Conservation (phyloP, 2,797 vertebrate genomes). For the Leptoclinus maculatus region DNA sequence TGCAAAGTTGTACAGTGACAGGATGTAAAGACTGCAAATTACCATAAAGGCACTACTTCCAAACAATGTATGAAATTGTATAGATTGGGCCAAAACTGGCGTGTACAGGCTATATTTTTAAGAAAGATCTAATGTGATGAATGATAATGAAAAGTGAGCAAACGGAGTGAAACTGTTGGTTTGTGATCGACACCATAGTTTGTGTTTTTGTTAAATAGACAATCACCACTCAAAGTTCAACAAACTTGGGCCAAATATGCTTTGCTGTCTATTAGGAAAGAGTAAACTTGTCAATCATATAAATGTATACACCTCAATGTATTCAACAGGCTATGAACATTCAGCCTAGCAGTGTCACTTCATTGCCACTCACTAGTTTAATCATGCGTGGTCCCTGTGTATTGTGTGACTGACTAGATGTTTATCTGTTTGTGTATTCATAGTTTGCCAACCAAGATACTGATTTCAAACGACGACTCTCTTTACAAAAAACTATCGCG, state of each 20-base stretch:
- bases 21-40: conserved; percentile 55
- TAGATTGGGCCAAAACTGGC: conserved; percentile 53
- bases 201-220: conserved; percentile 63
- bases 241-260: conserved; percentile 43
- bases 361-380: conserved; percentile 45
- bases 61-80: conserved; percentile 72
- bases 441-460: conserved; percentile 46
- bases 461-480: conserved; percentile 16
- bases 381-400: conserved; percentile 72
- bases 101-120: conserved; percentile 71
- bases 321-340: conserved; percentile 46
- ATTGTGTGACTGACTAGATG: conserved; percentile 54
- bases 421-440: conserved; percentile 54
- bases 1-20: conserved; percentile 54
- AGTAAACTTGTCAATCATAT: conserved; percentile 56
- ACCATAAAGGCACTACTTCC: conserved; percentile 54
- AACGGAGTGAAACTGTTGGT: conserved; percentile 48
- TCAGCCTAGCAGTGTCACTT: conserved; percentile 60
- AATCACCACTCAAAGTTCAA: conserved; percentile 54
- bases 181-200: conserved; percentile 27
- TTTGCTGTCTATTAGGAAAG: conserved; percentile 56
- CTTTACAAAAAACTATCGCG: conserved; percentile 21
- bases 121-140: conserved; percentile 50
- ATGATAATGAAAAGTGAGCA: conserved; percentile 48
- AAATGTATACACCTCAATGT: conserved; percentile 59